Base-by-base conservation (phyloP, 2,888 invertebrate species). In the Cephus sareptanus region DNA sequence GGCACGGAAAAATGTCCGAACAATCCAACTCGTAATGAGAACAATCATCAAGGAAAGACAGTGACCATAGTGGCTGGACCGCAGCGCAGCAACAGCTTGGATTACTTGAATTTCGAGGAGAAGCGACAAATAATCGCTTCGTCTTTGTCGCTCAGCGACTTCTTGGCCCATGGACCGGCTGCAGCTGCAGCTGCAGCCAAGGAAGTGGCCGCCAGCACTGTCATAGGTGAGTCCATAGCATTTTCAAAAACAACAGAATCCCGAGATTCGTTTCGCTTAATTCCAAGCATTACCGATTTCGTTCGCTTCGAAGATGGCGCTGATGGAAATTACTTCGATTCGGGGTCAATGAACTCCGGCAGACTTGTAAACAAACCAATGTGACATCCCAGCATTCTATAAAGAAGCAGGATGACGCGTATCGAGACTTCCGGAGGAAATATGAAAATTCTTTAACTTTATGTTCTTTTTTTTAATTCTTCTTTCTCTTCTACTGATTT, bases 31-130 rank as follows among this genome's bases (percentile, higher is more conserved):
- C 71, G 33, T 13, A 73, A n/a, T 15, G 77, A 81, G 71, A 82
- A 81, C 81, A 85, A 71, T 34, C 71, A 71, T 75, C 78, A 88
- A 75, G 92, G 92, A 78, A 94, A 94, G 85, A 94, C 94, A 31
- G 94, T 95, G 79, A 94, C 95, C 76, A 95, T 95, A 37, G 95
- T 95, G 40, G 87, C 91, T 9, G 87, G 87, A 15, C 95, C 95
- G 0, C 95, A 95, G 87, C 92, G 96, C 88, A 96, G 96, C 92
- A 96, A 95, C 92, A 96, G 96, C 90, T 94, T 97, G 93, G 97
- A 97, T 93, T 96, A 96, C 93, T 94, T 97, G 79, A 97, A 97
- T 93, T 97, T 97, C 92, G 97, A 97, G 92, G 97, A 97, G 93
- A 97, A 97, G 92, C 94, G 97, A 87, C 96, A 97, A 92, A 93